Evolutionary conservation across 2,888 invertebrate species (phyloP), one percentile per base, ranked within the genome.

Genomic region (Actias luna): DNA sequence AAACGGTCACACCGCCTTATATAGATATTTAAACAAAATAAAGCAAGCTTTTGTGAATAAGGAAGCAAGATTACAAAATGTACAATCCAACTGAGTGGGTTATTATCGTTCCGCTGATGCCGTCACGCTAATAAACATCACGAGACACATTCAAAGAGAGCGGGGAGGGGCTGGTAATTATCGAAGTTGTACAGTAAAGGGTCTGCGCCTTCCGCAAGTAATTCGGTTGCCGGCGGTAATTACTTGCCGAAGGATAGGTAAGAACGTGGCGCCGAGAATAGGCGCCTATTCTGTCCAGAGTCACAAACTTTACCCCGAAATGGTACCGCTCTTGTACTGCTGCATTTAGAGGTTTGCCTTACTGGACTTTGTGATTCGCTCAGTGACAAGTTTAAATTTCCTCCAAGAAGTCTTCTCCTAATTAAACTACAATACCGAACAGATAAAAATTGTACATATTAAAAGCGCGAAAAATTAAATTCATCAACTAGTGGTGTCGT

Each of bases 41-140:
- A 29, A 55, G n/a, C 14, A 3, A 27, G n/a, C 14, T 25, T 52
- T 1, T 3, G 25, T 52, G 22, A 66, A 65, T 66, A 70, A 69
- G 65, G 67, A 67, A 60, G 59, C 60, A 27, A 50, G 29, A 57
- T 59, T 52, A 64, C 69, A 66, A 71, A 67, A 67, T 55, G 16
- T 55, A 55, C 55, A 29, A n/a, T 29, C 16, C 29, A 29, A 8
- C 55, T 18, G 29, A 29, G 29, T 16, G 55, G n/a, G 2, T 46
- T 46, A 46, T 46, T 46, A 46, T 25, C 3, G 22, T 1, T 8
- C 22, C 46, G 22, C 46, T 8, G 22, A 46, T 46, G 18, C 22
- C 46, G 14, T 25, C 46, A 46, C 46, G 46, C 46, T 7, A 22
- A 46, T 29, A 55, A 55, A 55, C 55, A 55, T 55, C 16, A 55